phyloP scores from a whole-genome alignment of 2,797 vertebrate genomes.

The Coluber constrictor region DNA sequence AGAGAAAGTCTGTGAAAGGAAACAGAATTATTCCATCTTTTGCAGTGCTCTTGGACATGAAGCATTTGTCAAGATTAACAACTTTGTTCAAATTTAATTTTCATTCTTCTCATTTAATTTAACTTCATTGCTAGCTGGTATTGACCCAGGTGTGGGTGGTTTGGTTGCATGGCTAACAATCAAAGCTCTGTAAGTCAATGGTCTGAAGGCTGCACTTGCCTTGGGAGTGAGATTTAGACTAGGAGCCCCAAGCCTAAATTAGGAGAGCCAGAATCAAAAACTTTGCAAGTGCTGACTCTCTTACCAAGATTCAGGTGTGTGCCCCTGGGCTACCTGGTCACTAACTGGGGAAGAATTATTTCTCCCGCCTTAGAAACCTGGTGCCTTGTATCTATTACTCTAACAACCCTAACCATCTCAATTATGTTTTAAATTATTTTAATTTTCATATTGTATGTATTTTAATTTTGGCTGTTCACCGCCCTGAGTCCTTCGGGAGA shows the following conservation, averaged over 20 bases:
- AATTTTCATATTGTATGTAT: too few relatives aligned
- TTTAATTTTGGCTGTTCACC: too few relatives aligned
- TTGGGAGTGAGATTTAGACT: neutral
- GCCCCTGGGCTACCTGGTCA: neutral
- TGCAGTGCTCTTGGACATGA: slow-evolving; percentile 35
- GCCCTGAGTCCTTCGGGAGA: too few relatives aligned
- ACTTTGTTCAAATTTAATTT: slow-evolving; percentile 54
- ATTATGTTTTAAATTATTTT: too few relatives aligned
- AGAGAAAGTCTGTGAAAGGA: slow-evolving; percentile 47
- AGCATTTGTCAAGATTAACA: slow-evolving; percentile 43
- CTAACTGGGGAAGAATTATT: neutral
- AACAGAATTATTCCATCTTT: slow-evolving; percentile 59
- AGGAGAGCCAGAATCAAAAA: neutral
- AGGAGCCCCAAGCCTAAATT: neutral
- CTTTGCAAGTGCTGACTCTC: neutral
- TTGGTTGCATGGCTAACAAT: neutral
- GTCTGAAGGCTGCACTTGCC: neutral
- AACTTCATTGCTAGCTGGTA: slow-evolving; percentile 34
- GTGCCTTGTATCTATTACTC: neutral
- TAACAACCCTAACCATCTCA: neutral
- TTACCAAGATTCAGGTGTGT: neutral
- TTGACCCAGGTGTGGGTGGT: slow-evolving; percentile 24
- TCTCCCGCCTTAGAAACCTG: neutral
- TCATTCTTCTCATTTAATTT: slow-evolving; percentile 49
- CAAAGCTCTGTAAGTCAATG: neutral